Evolutionary conservation across 2,888 invertebrate species (phyloP), one percentile per base, ranked within the genome.

Genomic region (Eremobia ochroleuca): DNA sequence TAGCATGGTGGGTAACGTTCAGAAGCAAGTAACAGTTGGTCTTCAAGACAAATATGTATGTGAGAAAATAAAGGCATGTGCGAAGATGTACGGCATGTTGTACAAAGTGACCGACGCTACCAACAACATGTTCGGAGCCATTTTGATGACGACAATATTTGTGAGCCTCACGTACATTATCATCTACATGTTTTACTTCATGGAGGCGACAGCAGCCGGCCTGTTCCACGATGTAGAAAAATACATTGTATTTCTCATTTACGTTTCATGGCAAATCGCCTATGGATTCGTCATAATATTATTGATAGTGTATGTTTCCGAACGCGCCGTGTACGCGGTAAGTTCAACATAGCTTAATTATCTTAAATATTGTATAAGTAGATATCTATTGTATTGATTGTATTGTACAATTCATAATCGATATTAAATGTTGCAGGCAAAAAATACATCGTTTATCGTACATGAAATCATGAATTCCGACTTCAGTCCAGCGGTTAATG

Each of bases 131-230:
- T 95, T 91, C 75, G 95, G 95, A 3, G 77, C 92, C 5, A 86
- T 92, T 9, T 59, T 95, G 28, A 82, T 92, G 6, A 62, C 92
- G n/a, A 94, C 92, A 0, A 88, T 94, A 85, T 61, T 91, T 0
- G 61, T 92, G 18, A 91, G 89, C 62, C 81, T 94, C 0, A 81
- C 90, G 21, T 88, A 90, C 25, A 90, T 94, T 15, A 89, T 94
- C 43, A 77, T 95, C 62, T 93, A 95, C 75, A 87, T 94, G 79
- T 95, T 94, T 83, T 95, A 95, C 82, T 93, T 96, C 58, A 94
- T 96, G 95, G 96, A 95, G 81, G 96, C 95, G 8, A 95, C 94
- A 0, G 94, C 95, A 1, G 90, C 92, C 0, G 94, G 95, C 0
- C 86, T 95, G 70, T 94, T 94, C 52, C 92, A 92, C 15, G 93